Conservation (phyloP, 2,888 invertebrate species). For the Apamea sordens region DNA sequence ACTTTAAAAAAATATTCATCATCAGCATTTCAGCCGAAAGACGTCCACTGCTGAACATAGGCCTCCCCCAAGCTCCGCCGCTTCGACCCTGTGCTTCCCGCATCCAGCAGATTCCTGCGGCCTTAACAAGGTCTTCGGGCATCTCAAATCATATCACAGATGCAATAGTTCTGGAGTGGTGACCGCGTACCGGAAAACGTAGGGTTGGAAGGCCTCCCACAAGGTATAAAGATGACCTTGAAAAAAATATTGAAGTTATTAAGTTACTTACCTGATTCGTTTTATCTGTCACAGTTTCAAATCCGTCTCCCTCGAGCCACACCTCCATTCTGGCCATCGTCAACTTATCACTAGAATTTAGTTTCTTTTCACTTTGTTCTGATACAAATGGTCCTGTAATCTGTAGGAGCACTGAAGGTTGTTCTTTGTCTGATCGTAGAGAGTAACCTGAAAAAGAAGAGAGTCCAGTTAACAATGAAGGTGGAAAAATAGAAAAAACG, state of each 20-base stretch:
- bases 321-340: conserved; percentile 73
- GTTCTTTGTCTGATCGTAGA: conserved; percentile 66
- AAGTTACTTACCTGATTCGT: not conserved
- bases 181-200: too few species aligned
- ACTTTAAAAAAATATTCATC: not conserved
- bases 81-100: too few species aligned
- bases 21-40: too few species aligned
- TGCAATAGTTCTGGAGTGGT: too few species aligned
- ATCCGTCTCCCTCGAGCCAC: conserved; percentile 74
- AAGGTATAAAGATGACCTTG: too few species aligned
- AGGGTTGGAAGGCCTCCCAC: too few species aligned
- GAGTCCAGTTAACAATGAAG: not conserved
- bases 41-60: too few species aligned
- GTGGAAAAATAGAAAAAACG: not conserved
- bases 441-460: conserved; percentile 72
- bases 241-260: not conserved
- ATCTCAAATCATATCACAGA: too few species aligned
- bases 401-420: conserved; percentile 73
- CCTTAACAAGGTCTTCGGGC: too few species aligned
- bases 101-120: too few species aligned
- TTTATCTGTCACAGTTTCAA: not conserved
- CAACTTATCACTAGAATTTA: conserved; percentile 72
- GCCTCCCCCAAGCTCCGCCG: too few species aligned
- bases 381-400: conserved; percentile 83
- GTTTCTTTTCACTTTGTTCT: conserved; percentile 79